These are phyloP conservation scores for Tinamus major DNA, from an alignment of 2,797 vertebrate species.

Conservation along the genomic window DNA sequence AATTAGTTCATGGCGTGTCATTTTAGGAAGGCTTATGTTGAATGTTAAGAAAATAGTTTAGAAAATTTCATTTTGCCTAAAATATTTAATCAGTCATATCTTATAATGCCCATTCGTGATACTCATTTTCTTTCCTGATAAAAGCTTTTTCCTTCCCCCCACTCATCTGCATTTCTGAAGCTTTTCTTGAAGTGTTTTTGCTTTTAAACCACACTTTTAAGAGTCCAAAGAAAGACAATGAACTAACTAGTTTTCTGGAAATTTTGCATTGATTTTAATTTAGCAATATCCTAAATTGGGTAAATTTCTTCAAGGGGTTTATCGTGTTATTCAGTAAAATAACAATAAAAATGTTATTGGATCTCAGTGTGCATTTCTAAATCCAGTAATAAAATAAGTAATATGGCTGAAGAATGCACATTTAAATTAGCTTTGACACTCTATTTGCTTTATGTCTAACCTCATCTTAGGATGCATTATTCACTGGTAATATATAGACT, in stretches of 20 bases:
- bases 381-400: constrained; percentile 84
- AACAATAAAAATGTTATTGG: constrained; percentile 59
- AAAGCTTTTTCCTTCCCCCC: no score
- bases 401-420: constrained; percentile 90
- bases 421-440: constrained; percentile 91
- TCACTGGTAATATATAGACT: constrained; percentile 89
- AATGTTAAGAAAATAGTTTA: neutral
- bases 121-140: neutral
- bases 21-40: neutral
- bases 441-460: constrained; percentile 93
- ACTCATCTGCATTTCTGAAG: neutral
- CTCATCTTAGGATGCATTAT: constrained; percentile 90
- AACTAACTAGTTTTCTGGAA: neutral
- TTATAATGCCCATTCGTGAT: neutral
- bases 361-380: constrained; percentile 71
- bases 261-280: constrained; percentile 15
- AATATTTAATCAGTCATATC: neutral
- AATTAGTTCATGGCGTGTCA: neutral
- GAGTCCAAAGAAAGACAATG: neutral
- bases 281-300: constrained; percentile 26
- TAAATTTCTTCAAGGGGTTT: constrained; percentile 52
- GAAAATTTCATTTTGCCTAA: neutral
- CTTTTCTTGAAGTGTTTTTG: neutral
- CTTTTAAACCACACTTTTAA: neutral
- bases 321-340: constrained; percentile 61